phyloP scores from a whole-genome alignment of 2,797 vertebrate species.

The Squalus acanthias region DNA sequence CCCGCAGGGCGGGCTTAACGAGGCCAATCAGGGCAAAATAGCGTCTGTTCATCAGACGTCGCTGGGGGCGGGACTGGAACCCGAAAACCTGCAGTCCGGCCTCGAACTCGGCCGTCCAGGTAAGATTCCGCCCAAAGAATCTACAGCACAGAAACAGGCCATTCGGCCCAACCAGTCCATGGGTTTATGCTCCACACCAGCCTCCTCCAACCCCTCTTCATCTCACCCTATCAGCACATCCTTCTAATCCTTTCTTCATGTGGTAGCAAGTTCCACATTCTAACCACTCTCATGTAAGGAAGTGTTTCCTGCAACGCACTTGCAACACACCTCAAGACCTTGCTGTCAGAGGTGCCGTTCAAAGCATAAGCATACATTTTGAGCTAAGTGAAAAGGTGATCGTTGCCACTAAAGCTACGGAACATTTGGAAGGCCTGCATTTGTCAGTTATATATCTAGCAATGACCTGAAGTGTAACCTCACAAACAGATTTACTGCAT shows the following conservation, averaged over 20 bases:
- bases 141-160: too few species aligned
- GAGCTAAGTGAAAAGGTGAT: not conserved
- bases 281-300: not conserved
- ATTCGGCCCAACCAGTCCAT: too few species aligned
- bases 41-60: too few species aligned
- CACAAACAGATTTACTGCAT: not conserved
- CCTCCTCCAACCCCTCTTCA: too few species aligned
- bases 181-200: too few species aligned
- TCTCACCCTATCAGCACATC: too few species aligned
- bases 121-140: too few species aligned
- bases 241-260: not conserved
- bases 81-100: too few species aligned
- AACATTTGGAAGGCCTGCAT: not conserved
- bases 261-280: not conserved
- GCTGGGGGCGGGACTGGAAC: too few species aligned
- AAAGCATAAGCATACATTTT: not conserved
- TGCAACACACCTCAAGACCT: not conserved
- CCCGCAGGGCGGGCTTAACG: too few species aligned
- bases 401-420: not conserved
- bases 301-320: not conserved
- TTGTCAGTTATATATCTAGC: not conserved
- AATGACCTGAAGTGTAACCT: slow-evolving; percentile 8
- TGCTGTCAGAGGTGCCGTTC: not conserved
- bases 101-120: too few species aligned
- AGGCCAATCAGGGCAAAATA: too few species aligned